Base-by-base conservation (phyloP, 2,888 invertebrate species). In the Aethes cnicana region DNA sequence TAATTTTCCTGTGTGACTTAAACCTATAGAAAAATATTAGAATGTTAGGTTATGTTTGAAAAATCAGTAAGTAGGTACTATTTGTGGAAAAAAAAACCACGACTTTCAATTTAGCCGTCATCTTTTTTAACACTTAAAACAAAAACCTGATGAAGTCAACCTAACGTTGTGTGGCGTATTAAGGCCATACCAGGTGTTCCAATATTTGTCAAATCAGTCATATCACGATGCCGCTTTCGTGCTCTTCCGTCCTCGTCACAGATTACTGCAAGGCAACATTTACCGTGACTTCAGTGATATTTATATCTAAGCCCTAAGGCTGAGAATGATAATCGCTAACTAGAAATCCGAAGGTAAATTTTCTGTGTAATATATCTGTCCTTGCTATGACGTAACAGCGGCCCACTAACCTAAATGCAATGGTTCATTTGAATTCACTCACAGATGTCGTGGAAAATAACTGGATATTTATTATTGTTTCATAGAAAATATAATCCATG, bases 401-500 rank as follows among this genome's bases (percentile, higher is more conserved):
- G 25, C 57, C 62, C 44, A 62, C 56, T 63, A 47, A 63, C 65
- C 62, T 58, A 50, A 60, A 59, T 63, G 48, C 32, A 20, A 23
- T n/a, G 36, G 46, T 46, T 33, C 18, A 44, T 37, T 46, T 16
- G 32, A 47, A 33, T 18, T 23, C 4, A 28, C 35, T 37, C 32
- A 36, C 49, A 33, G 37, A 46, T 37, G 36, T 52, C 30, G 25
- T 46, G 44, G 52, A 33, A 33, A 46, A 39, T 12, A 11, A 33
- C 42, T 11, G 11, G 3, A 28, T 11, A 20, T 18, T 25, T 12
- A 35, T 17, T 28, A 32, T 21, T 21, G n/a, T 36, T 30, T 21
- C 20, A 23, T 23, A n/a, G n/a, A n/a, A n/a, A n/a, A n/a, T n/a
- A n/a, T n/a, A n/a, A n/a, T n/a, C n/a, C n/a, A n/a, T n/a, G n/a